These are phyloP conservation scores for Saccostrea cuccullata DNA, from an alignment of 1,140 invertebrate species.

Conservation along the genomic window DNA sequence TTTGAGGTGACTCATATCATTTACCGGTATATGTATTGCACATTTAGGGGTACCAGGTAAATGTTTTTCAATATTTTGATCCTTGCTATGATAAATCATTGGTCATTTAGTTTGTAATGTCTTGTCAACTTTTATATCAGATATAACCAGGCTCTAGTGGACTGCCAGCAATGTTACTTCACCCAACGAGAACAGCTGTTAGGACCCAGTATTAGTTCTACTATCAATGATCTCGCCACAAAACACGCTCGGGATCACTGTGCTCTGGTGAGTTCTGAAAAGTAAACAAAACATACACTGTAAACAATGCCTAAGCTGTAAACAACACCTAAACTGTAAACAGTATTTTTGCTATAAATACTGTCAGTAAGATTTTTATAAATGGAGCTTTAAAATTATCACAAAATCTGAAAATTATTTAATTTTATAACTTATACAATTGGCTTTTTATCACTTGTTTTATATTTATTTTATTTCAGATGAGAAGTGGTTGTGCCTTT, in stretches of 20 bases:
- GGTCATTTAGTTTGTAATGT: background rate
- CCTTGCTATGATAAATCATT: background rate
- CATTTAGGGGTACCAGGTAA: too few relatives aligned
- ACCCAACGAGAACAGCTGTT: conserved; percentile 86
- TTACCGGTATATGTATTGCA: too few relatives aligned
- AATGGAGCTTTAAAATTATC: background rate
- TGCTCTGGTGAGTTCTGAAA: conserved; percentile 81
- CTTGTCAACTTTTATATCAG: conserved; percentile 71
- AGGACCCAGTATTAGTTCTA: conserved; percentile 86
- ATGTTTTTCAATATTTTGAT: background rate
- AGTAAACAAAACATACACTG: too few relatives aligned
- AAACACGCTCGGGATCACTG: conserved; percentile 91
- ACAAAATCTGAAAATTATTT: background rate
- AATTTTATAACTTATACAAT: background rate
- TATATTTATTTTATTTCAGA: conserved; percentile 66
- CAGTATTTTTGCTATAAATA: too few relatives aligned
- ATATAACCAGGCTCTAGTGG: conserved; percentile 87
- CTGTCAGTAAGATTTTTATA: too few relatives aligned
- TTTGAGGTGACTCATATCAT: too few relatives aligned
- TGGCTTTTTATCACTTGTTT: background rate
- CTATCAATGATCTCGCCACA: conserved; percentile 85
- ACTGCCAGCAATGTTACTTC: conserved; percentile 93
- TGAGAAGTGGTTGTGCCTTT: conserved; percentile 92
- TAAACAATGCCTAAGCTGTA: too few relatives aligned
- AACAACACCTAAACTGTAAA: too few relatives aligned